Conservation (phyloP, 2,797 vertebrate species). For the Melanotaenia pygmaea region DNA sequence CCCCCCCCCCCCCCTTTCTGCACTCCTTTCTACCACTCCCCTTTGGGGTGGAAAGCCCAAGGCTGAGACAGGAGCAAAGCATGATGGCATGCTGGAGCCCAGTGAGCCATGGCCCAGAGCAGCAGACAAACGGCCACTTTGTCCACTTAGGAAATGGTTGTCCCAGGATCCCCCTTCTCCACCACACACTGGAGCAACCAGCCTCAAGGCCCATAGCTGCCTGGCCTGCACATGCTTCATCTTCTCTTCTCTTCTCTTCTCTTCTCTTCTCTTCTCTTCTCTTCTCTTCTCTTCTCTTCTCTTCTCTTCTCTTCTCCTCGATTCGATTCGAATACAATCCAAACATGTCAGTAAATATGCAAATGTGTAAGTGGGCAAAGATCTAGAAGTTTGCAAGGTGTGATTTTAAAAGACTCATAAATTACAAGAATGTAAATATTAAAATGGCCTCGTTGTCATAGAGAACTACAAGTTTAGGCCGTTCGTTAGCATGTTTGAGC, state of each 20-base stretch:
- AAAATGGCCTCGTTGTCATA: no score
- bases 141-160: slow-evolving; percentile 84
- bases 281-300: slow-evolving; percentile 9
- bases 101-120: slow-evolving; percentile 73
- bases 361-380: background rate
- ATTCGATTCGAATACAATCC: no score
- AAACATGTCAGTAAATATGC: background rate
- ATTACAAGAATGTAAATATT: no score
- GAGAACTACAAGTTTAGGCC: background rate
- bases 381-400: background rate
- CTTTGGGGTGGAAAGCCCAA: slow-evolving; percentile 75
- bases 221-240: slow-evolving; percentile 64
- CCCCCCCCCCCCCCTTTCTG: slow-evolving; percentile 28
- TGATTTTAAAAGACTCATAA: background rate
- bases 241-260: slow-evolving; percentile 15
- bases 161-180: slow-evolving; percentile 83
- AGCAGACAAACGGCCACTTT: slow-evolving; percentile 83
- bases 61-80: slow-evolving; percentile 76
- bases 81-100: slow-evolving; percentile 79
- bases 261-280: slow-evolving; percentile 10
- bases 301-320: slow-evolving; percentile 11
- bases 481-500: background rate
- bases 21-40: slow-evolving; percentile 53
- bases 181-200: slow-evolving; percentile 74
- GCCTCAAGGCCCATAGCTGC: slow-evolving; percentile 64